phyloP scores from a whole-genome alignment of 2,797 vertebrate species.

The Propithecus deckenii region DNA sequence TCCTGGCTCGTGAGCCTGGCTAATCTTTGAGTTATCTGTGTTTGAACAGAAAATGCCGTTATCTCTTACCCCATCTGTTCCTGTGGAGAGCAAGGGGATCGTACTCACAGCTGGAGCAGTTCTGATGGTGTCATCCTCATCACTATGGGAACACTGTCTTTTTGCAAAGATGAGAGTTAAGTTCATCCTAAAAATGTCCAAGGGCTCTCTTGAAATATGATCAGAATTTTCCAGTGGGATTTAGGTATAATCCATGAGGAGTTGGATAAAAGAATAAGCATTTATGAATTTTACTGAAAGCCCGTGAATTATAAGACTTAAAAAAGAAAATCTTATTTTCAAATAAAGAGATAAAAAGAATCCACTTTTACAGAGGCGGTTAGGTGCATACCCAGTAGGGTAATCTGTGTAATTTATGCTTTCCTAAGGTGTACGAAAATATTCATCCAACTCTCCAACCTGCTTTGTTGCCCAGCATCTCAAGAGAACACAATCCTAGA shows the following conservation, averaged over 20 bases:
- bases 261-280: constrained; percentile 19
- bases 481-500: neutral
- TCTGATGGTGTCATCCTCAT: constrained; percentile 64
- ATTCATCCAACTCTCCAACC: neutral
- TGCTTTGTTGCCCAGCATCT: neutral
- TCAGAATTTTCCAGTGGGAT: constrained; percentile 34
- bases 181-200: constrained; percentile 32
- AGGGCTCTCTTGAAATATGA: constrained; percentile 43
- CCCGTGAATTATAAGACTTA: constrained; percentile 5
- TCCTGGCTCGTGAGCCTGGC: constrained; percentile 59
- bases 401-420: neutral
- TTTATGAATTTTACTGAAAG: constrained; percentile 41
- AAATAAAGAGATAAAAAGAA: constrained; percentile 43
- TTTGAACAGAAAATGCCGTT: constrained; percentile 76
- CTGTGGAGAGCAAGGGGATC: neutral
- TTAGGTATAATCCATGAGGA: constrained; percentile 3
- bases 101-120: constrained; percentile 49
- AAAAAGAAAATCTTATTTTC: constrained; percentile 12
- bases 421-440: neutral
- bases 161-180: constrained; percentile 65
- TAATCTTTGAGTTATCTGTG: constrained; percentile 80
- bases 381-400: neutral
- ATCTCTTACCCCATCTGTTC: constrained; percentile 69
- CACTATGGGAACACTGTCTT: constrained; percentile 67
- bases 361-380: neutral